Evolutionary conservation across 2,113 vertebrate species (phyloP), one percentile per base, ranked within the genome.

Genomic region (Labeo catla): DNA sequence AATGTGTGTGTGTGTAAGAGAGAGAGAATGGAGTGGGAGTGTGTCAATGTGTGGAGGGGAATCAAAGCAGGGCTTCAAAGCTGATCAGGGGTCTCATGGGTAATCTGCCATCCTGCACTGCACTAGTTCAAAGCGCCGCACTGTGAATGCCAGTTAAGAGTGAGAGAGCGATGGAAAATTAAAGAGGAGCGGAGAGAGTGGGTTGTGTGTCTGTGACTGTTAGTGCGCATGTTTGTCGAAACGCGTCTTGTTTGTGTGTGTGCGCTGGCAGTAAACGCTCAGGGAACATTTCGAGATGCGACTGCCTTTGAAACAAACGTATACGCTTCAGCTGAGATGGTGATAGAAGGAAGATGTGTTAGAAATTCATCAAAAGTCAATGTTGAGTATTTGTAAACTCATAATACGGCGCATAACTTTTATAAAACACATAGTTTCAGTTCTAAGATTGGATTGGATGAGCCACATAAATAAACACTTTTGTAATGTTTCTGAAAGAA

Each of bases 11-110:
- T 59, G 15, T 3, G 65, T 4, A 13, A 36, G 39, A 15, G 78
- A 63, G 78, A 47, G 79, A 10, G 28, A 52, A 52, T 80, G 74
- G 79, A 59, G 84, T 78, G 84, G 57, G 84, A 45, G 87, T 74
- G 65, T 73, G 79, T 76, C 83, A 68, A 74, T 66, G 77, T 43
- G 72, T 47, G 63, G 76, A 28, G 77, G 63, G 77, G 68, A 86
- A 87, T 83, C 86, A 89, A 89, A 87, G 78, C 74, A 82, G 72
- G 70, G 79, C 88, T 89, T 89, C 88, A 89, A 89, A 89, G 88
- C 88, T 84, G 84, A 89, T 89, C 88, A 83, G 78, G 74, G 36
- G 88, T 87, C 88, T 89, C 88, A 63, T 85, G 88, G 86, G 88
- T 89, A 85, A 89, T 89, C 83, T 87, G 82, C 66, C 76, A 81